Evolutionary conservation across 2,113 vertebrate genomes (phyloP).

Genomic region (Chaetodon trifascialis): DNA sequence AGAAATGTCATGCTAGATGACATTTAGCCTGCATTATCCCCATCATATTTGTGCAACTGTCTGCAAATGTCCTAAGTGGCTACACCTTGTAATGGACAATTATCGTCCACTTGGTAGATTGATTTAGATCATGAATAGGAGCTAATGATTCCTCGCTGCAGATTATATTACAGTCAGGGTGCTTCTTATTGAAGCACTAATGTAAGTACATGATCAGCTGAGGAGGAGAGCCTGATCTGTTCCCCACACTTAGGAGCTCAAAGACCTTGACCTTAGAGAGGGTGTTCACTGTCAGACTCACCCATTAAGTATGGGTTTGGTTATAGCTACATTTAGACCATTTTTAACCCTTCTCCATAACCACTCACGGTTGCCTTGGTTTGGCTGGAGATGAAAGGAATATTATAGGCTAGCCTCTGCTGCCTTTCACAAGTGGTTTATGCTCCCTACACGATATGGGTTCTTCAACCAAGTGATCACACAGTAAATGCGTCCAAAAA

Average conservation of each 20-base stretch:
- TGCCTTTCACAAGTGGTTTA: conserved; percentile 25
- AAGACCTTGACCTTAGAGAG: conserved; percentile 57
- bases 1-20: background rate
- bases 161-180: conserved; percentile 46
- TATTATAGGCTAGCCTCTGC: conserved; percentile 32
- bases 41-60: conserved; percentile 23
- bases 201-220: conserved; percentile 44
- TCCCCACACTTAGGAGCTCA: conserved; percentile 44
- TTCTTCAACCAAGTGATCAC: conserved; percentile 5
- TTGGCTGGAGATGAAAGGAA: conserved; percentile 23
- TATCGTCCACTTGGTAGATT: conserved; percentile 46
- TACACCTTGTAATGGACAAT: conserved; percentile 35
- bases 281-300: conserved; percentile 48
- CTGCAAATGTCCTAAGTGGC: conserved; percentile 35
- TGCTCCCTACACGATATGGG: conserved; percentile 12
- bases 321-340: conserved; percentile 61
- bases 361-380: conserved; percentile 22
- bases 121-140: conserved; percentile 41
- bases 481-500: background rate
- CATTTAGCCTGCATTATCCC: conserved; percentile 5
- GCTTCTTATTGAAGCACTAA: conserved; percentile 51
- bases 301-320: conserved; percentile 64
- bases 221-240: background rate
- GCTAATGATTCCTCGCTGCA: conserved; percentile 41
- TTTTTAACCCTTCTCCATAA: conserved; percentile 54